Base-by-base conservation (phyloP, 2,888 invertebrate species). In the Acanthopleura granulata region DNA sequence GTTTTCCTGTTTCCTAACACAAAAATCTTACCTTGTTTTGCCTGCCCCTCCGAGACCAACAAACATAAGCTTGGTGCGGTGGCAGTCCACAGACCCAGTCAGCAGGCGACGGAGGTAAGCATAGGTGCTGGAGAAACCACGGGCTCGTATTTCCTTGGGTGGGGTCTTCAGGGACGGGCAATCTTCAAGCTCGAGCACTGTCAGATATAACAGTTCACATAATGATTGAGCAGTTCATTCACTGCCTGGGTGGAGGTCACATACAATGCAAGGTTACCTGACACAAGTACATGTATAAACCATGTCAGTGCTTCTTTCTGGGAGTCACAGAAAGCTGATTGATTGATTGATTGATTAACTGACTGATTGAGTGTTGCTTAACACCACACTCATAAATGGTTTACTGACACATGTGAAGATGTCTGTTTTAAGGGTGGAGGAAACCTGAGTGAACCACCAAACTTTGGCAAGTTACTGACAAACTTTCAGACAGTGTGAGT, bases 31-130 rank as follows among this genome's bases (percentile, higher is more conserved):
- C 86, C 87, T 89, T 72, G 89, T 89, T 82, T 89, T 89, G 0
- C 89, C 89, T 18, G 89, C 89, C 30, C 89, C 89, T 40, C 89
- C 89, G 11, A 89, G 82, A 9, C 89, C 89, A n/a, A 89, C 89
- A 75, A 89, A 76, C 89, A 89, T 89, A 6, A 89, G 84, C 74
- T 89, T 89, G 15, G 89, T 89, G 62, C 89, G 78, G 76, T 86
- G 84, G 78, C 90, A 89, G 15, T 83, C 81, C 29, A 86, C 84
- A 12, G 87, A 88, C 11, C 90, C 90, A 75, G 82, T 83, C 40
- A 87, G 78, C 29, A 90, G 79, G 4, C 89, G 82, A 69, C 84
- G 80, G n/a, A 90, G 82, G 80, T 89, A 90, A 15, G 89, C 88
- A 73, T 85, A 82, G 14, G 85, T 83, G 25, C 86, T 82, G 11